Conservation (phyloP, 1,140 invertebrate species). For the Nymphalis io region DNA sequence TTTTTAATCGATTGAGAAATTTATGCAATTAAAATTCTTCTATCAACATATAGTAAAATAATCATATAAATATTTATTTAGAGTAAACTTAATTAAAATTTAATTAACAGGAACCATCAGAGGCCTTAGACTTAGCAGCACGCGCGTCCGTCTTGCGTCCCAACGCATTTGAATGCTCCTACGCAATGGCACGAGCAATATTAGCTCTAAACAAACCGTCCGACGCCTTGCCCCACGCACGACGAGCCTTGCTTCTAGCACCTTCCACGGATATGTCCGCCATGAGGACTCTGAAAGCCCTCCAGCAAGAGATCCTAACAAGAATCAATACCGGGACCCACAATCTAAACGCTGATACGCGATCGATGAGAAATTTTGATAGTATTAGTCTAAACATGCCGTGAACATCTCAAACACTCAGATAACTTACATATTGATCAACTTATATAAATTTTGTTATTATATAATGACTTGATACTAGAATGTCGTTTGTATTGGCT, state of each 20-base stretch:
- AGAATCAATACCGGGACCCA: constrained; percentile 63
- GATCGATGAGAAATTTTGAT: constrained; percentile 69
- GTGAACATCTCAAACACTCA: constrained; percentile 28
- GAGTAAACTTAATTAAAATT: too few species aligned
- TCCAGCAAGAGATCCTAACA: constrained; percentile 67
- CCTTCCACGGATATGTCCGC: constrained; percentile 59
- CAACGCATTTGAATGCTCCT: constrained; percentile 95
- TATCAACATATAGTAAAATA: too few species aligned
- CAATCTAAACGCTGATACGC: constrained; percentile 56
- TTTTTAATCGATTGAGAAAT: too few species aligned
- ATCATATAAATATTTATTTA: too few species aligned
- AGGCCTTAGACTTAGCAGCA: constrained; percentile 92
- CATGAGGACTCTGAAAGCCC: constrained; percentile 59
- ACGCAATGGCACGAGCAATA: constrained; percentile 92
- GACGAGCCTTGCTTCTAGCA: constrained; percentile 76
- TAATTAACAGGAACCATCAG: constrained; percentile 85
- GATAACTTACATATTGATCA: background rate
- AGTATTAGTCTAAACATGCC: constrained; percentile 73
- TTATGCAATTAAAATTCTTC: too few species aligned
- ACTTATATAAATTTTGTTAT: background rate
- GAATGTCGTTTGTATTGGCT: constrained; percentile 3
- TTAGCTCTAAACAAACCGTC: constrained; percentile 84
- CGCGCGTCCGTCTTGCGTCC: constrained; percentile 91
- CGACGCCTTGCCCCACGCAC: constrained; percentile 81
- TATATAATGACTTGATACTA: constrained; percentile 7